A percentile compares a stretch with the other conserved stretches of the same genome.
These are phyloP conservation scores for Ceryle rudis DNA, from an alignment of 2,797 vertebrate species.

Conservation along the genomic window DNA sequence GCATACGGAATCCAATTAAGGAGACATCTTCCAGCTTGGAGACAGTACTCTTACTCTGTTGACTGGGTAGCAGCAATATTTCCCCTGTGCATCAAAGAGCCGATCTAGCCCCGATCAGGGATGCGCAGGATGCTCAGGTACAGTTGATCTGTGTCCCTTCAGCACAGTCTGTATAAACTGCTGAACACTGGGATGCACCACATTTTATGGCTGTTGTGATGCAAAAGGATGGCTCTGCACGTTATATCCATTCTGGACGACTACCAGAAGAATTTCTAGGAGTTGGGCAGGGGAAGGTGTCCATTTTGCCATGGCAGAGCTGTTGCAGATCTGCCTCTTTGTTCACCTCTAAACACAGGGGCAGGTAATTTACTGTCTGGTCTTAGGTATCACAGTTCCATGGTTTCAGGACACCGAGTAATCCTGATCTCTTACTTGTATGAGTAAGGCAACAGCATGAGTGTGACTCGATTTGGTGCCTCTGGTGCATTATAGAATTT, in stretches of 20 bases:
- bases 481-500: constrained; percentile 23
- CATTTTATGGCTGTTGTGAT: neutral
- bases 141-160: neutral
- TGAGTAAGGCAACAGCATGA: neutral
- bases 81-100: neutral
- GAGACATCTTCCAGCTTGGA: neutral
- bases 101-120: neutral
- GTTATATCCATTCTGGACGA: neutral
- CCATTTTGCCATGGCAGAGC: neutral
- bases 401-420: neutral
- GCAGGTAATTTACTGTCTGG: neutral
- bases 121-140: neutral
- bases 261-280: neutral
- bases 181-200: neutral
- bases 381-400: neutral
- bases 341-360: neutral
- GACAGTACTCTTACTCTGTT: neutral
- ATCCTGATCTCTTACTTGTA: neutral
- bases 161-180: neutral
- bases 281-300: neutral
- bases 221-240: neutral
- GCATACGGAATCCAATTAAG: neutral
- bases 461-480: neutral
- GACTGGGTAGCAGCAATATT: neutral
- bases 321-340: neutral